Percentiles rank a stretch among this genome's conserved stretches.
Evolutionary conservation across 2,888 invertebrate genomes (phyloP).

Genomic region (Ichneumoninae sp.): DNA sequence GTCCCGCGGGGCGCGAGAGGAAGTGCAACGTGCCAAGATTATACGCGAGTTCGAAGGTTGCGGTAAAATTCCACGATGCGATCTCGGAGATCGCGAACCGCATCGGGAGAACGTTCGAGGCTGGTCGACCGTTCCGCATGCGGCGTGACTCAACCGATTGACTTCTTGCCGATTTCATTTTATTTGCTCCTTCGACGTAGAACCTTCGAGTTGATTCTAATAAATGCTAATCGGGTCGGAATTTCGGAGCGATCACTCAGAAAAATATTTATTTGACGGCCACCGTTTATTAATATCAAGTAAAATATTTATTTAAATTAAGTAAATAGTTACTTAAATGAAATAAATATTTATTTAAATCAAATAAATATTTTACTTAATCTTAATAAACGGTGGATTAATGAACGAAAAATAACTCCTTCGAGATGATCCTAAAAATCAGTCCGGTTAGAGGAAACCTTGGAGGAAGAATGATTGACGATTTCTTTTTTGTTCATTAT

Average conservation of each 20-base stretch:
- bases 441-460: not conserved
- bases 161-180: conserved; percentile 3
- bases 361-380: too few relatives aligned
- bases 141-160: not conserved
- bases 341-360: too few relatives aligned
- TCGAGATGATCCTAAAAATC: not conserved
- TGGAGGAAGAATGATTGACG: not conserved
- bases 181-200: not conserved
- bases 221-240: conserved; percentile 2
- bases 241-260: not conserved
- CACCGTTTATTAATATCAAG: too few relatives aligned
- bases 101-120: conserved; percentile 10
- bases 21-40: conserved; percentile 18
- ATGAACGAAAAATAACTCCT: not conserved
- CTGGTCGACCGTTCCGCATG: not conserved
- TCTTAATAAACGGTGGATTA: too few relatives aligned
- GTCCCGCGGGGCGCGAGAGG: not conserved
- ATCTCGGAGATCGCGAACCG: not conserved
- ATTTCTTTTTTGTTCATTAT: not conserved
- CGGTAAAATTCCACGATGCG: not conserved
- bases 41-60: conserved; percentile 1
- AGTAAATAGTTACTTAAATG: too few relatives aligned
- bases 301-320: too few relatives aligned
- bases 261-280: too few relatives aligned
- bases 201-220: conserved; percentile 26